Conservation (phyloP, 2,113 vertebrate genomes). For the Clarias batrachus region DNA sequence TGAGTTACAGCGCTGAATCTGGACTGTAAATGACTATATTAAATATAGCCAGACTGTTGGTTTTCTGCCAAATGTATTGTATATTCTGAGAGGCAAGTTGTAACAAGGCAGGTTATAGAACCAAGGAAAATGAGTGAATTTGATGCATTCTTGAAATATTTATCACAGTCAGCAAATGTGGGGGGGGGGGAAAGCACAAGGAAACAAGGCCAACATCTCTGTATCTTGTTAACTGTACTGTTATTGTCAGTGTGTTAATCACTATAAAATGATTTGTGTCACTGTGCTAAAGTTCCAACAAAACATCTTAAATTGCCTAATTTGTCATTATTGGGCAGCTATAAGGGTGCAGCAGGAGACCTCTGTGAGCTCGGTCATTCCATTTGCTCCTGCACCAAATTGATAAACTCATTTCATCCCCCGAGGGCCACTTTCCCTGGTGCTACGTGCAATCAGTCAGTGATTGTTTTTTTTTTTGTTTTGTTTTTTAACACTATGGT, state of each 20-base stretch:
- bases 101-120: neutral
- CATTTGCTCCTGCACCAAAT: constrained; percentile 4
- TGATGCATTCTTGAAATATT: constrained; percentile 13
- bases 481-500: neutral
- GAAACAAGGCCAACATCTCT: neutral
- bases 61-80: constrained; percentile 12
- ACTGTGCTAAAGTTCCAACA: neutral
- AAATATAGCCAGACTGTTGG: neutral
- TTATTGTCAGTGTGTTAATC: neutral
- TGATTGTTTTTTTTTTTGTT: constrained; percentile 56
- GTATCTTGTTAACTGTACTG: neutral
- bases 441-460: constrained; percentile 58
- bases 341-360: neutral
- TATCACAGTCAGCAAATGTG: neutral
- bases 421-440: constrained; percentile 51
- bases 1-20: neutral
- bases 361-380: neutral
- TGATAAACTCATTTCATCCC: neutral
- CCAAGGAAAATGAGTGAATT: neutral
- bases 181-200: neutral
- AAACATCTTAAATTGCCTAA: neutral
- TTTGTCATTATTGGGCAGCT: constrained; percentile 10
- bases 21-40: neutral
- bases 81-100: neutral
- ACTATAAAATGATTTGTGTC: neutral